phyloP scores from a whole-genome alignment of 1,140 invertebrate species.

The Heliconius hermathena region DNA sequence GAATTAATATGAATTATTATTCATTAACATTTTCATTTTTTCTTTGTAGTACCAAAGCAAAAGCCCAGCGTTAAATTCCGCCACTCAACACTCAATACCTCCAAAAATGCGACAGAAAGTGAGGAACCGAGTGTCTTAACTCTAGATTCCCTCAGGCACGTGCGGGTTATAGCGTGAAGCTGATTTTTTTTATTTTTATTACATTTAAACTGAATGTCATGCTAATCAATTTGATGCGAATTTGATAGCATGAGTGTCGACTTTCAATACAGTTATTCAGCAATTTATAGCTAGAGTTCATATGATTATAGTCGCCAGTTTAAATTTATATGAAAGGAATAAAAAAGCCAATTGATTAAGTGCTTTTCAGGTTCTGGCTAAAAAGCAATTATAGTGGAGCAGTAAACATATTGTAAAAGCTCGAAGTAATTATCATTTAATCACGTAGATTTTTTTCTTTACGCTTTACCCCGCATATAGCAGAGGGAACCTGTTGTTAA shows the following conservation, averaged over 20 bases:
- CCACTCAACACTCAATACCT: no score
- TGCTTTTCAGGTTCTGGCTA: neutral
- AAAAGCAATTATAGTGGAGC: neutral
- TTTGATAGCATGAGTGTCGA: conserved; percentile 23
- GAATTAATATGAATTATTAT: no score
- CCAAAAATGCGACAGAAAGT: no score
- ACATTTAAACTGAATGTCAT: conserved; percentile 18
- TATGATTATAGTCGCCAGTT: conserved; percentile 11
- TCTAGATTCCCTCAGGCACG: no score
- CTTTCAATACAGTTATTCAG: conserved; percentile 20
- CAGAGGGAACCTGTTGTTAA: no score
- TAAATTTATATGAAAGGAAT: neutral
- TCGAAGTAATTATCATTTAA: neutral
- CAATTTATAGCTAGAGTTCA: neutral
- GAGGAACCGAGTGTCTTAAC: no score
- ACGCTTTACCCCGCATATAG: no score
- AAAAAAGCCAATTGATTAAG: neutral
- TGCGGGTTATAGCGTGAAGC: no score
- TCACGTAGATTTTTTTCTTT: neutral
- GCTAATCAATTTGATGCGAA: conserved; percentile 27
- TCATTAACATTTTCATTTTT: no score
- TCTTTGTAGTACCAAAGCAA: no score
- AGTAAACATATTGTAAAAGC: neutral
- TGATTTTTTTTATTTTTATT: no score
- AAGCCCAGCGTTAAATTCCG: no score